Conservation (phyloP, 2,113 vertebrate species). For the Andinoacara biseriatus region DNA sequence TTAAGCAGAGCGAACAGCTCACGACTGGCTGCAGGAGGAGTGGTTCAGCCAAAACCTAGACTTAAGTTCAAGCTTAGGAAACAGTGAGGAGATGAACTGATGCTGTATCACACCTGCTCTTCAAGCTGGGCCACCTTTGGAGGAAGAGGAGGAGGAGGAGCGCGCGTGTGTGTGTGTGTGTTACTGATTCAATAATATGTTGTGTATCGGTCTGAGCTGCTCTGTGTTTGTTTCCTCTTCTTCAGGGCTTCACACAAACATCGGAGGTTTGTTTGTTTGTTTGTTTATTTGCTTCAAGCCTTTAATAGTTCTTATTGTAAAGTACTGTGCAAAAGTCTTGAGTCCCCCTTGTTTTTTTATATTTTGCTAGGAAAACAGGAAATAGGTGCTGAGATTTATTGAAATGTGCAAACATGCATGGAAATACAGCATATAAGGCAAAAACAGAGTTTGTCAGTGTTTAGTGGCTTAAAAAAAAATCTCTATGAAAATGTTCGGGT, state of each 20-base stretch:
- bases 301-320: background rate
- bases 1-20: too few relatives aligned
- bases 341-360: background rate
- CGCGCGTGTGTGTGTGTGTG: background rate
- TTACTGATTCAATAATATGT: background rate
- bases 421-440: background rate
- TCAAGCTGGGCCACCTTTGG: background rate
- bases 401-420: background rate
- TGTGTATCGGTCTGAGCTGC: background rate
- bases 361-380: background rate
- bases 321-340: background rate
- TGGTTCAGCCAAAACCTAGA: too few relatives aligned
- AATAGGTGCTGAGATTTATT: background rate
- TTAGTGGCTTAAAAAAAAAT: too few relatives aligned
- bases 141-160: background rate
- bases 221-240: background rate
- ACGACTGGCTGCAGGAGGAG: too few relatives aligned
- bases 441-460: background rate
- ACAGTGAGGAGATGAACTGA: background rate
- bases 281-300: background rate
- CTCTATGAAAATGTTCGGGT: too few relatives aligned
- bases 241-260: background rate
- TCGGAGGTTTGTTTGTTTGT: background rate
- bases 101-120: fast-evolving
- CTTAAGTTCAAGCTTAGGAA: too few relatives aligned